Conservation (phyloP, 1,140 invertebrate genomes). For the Drosophila chauvacae region DNA sequence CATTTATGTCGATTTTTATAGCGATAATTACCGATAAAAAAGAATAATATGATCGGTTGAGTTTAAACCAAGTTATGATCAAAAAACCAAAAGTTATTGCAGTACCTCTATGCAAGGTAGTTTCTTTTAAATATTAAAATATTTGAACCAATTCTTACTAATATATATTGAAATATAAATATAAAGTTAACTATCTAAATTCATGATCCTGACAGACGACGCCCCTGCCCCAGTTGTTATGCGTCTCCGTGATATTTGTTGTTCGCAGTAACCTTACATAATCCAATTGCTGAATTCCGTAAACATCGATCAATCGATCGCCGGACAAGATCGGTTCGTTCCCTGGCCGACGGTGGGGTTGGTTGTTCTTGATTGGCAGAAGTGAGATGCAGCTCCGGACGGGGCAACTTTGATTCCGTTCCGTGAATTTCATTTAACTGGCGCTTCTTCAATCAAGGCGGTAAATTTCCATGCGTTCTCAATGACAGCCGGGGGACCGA, state of each 20-base stretch:
- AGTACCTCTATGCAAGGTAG: not conserved
- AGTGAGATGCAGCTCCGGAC: conserved; percentile 44
- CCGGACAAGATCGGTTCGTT: conserved; percentile 10
- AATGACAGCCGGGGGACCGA: not conserved
- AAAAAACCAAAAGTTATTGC: not conserved
- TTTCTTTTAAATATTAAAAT: not conserved
- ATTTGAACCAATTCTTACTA: not conserved
- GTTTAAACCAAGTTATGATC: no score
- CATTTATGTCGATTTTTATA: no score
- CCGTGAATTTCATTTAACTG: conserved; percentile 72
- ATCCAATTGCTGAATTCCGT: conserved; percentile 77
- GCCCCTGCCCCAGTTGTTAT: conserved; percentile 5
- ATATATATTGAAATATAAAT: not conserved
- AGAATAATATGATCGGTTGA: no score
- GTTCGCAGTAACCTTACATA: conserved; percentile 56
- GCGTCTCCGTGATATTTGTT: conserved; percentile 24
- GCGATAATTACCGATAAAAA: no score
- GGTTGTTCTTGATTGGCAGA: conserved; percentile 38
- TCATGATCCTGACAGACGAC: not conserved
- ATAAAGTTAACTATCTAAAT: not conserved
- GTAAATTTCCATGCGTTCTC: conserved; percentile 61
- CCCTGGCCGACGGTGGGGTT: not conserved
- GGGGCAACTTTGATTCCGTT: conserved; percentile 50
- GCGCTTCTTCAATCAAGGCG: conserved; percentile 67
- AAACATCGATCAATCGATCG: conserved; percentile 61